These are phyloP conservation scores for Parnassius glacialis DNA, from an alignment of 2,888 invertebrate genomes.

Conservation along the genomic window DNA sequence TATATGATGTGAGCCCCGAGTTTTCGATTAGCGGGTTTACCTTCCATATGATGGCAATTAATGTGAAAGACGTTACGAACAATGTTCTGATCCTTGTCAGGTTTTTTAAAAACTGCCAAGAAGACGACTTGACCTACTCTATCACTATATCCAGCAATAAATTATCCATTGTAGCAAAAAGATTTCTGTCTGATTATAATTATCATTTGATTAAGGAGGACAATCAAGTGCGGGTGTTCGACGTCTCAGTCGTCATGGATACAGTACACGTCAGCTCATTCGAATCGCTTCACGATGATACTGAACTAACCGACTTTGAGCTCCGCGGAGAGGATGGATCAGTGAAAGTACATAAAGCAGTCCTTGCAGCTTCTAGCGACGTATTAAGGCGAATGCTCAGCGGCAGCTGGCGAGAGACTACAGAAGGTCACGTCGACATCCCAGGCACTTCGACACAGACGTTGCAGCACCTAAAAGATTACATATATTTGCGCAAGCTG, in stretches of 20 bases:
- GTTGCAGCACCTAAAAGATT: no score
- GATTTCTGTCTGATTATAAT: slow-evolving; percentile 45
- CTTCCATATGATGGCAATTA: slow-evolving; percentile 43
- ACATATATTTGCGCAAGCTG: no score
- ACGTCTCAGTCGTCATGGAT: slow-evolving; percentile 27
- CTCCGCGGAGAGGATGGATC: no score
- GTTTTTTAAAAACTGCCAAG: slow-evolving; percentile 38
- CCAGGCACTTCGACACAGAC: no score
- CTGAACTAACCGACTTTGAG: no score
- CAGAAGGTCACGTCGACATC: no score
- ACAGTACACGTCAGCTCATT: no score
- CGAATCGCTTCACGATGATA: no score
- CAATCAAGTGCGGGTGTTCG: slow-evolving; percentile 43
- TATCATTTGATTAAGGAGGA: slow-evolving; percentile 48
- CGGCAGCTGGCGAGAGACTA: no score
- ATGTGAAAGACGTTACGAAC: slow-evolving; percentile 38
- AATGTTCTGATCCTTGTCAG: slow-evolving; percentile 39
- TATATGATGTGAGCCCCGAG: slow-evolving; percentile 33
- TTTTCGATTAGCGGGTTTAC: slow-evolving; percentile 41
- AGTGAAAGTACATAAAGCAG: no score
- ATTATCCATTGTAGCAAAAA: slow-evolving; percentile 37
- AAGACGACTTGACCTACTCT: slow-evolving; percentile 42
- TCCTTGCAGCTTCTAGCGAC: no score
- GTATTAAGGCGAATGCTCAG: no score
- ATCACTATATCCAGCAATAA: slow-evolving; percentile 42